phyloP scores from a whole-genome alignment of 2,113 vertebrate genomes.

The Ascaphus truei region DNA sequence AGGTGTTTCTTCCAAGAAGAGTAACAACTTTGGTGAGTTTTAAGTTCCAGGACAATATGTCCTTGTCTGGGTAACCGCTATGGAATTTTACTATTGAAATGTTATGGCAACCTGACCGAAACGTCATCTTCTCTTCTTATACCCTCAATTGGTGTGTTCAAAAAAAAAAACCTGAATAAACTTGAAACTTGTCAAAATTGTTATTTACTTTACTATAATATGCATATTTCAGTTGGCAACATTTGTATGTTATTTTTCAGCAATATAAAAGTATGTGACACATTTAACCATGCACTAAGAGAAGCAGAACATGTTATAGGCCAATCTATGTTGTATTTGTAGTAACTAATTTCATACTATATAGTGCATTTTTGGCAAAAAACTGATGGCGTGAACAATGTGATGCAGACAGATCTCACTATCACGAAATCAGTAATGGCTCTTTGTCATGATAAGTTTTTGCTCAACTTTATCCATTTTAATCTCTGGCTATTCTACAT shows the following conservation, averaged over 20 bases:
- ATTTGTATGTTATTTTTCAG: not conserved
- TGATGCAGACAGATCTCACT: slow-evolving; percentile 38
- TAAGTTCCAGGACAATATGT: slow-evolving; percentile 12
- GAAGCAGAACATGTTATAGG: not conserved
- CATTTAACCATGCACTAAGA: not conserved
- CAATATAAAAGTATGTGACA: slow-evolving; percentile 7
- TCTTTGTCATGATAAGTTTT: slow-evolving; percentile 21
- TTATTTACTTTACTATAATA: slow-evolving; percentile 44
- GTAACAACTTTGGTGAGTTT: not conserved
- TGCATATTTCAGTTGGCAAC: slow-evolving; percentile 54
- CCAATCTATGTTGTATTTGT: slow-evolving; percentile 35
- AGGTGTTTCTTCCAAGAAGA: not conserved
- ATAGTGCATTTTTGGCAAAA: slow-evolving; percentile 18
- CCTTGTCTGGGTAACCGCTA: slow-evolving; percentile 44
- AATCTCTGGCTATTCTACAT: not conserved
- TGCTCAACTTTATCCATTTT: not conserved
- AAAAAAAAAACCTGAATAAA: slow-evolving; percentile 61
- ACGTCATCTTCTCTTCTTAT: slow-evolving; percentile 51
- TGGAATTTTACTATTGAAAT: slow-evolving; percentile 51
- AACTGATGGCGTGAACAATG: slow-evolving; percentile 25
- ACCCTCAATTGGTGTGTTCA: slow-evolving; percentile 40
- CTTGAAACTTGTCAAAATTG: slow-evolving; percentile 55
- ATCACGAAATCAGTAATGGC: slow-evolving; percentile 36
- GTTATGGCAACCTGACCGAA: slow-evolving; percentile 55
- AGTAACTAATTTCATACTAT: slow-evolving; percentile 43